Percentiles rank a stretch among this genome's conserved stretches.
Evolutionary conservation across 2,113 vertebrate genomes (phyloP).

Genomic region (Canis aureus): DNA sequence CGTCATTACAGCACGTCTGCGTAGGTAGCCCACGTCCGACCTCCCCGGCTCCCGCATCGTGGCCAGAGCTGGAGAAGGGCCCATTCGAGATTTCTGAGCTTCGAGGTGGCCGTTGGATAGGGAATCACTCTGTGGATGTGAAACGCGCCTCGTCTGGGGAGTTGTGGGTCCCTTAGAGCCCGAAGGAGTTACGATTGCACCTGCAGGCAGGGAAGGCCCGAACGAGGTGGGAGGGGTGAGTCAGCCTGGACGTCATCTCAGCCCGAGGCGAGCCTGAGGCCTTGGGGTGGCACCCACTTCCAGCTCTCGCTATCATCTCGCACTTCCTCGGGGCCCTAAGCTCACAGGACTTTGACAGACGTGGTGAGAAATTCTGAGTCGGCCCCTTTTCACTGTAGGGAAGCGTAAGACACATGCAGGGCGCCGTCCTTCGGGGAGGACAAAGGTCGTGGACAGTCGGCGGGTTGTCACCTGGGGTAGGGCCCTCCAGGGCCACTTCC

Average conservation of each 20-base stretch:
- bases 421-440: neutral
- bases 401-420: neutral
- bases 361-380: neutral
- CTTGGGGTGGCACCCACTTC: neutral
- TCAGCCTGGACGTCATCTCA: neutral
- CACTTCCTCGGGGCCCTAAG: neutral
- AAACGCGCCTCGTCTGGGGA: neutral
- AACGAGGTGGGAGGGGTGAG: neutral
- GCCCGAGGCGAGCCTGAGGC: accelerated
- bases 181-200: neutral
- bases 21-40: neutral
- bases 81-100: neutral
- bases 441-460: neutral
- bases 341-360: neutral
- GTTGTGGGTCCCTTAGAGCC: neutral
- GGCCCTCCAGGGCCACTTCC: neutral
- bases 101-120: neutral
- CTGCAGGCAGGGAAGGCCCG: neutral
- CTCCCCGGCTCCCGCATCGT: neutral
- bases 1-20: neutral
- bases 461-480: neutral
- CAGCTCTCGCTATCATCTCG: neutral
- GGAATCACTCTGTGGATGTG: neutral
- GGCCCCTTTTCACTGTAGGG: neutral
- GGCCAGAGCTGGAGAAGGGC: neutral